Percentiles rank a stretch among this genome's conserved stretches.
phyloP scores from a whole-genome alignment of 1,140 invertebrate species.

The Neoseiulus cucumeris region DNA sequence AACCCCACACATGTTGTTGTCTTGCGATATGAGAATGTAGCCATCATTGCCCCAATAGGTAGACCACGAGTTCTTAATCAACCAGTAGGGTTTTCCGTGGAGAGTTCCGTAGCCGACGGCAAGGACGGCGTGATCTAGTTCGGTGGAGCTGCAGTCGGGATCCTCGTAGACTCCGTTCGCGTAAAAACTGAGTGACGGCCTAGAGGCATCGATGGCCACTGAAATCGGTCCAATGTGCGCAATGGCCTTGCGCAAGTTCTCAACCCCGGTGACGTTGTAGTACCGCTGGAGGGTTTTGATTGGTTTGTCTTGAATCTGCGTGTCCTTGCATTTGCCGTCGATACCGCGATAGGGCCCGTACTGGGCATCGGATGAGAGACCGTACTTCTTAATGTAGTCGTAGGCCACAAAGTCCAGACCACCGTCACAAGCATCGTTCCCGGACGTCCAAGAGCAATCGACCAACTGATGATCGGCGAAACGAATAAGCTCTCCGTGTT shows the following conservation, averaged over 20 bases:
- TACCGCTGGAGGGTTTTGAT: constrained; percentile 47
- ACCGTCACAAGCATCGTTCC: constrained; percentile 90
- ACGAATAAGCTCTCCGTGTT: constrained; percentile 50
- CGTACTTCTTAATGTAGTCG: constrained; percentile 69
- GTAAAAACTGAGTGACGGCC: constrained; percentile 60
- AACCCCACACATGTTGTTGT: constrained; percentile 78
- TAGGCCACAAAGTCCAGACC: constrained; percentile 74
- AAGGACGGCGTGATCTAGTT: constrained; percentile 75
- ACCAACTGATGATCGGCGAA: constrained; percentile 52
- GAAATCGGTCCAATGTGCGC: constrained; percentile 75
- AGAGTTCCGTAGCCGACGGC: constrained; percentile 76
- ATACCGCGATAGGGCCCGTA: constrained; percentile 76
- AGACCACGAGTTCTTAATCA: constrained; percentile 88
- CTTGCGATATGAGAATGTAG: constrained; percentile 67
- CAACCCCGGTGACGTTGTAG: constrained; percentile 59
- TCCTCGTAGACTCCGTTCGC: constrained; percentile 83
- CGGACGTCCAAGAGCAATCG: constrained; percentile 87
- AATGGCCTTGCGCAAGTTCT: constrained; percentile 57
- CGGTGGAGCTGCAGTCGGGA: constrained; percentile 40
- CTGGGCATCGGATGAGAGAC: constrained; percentile 58
- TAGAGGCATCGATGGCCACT: constrained; percentile 76
- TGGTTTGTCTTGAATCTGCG: constrained; percentile 48
- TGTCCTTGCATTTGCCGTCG: constrained; percentile 69
- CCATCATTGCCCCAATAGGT: constrained; percentile 74
- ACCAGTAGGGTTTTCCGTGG: constrained; percentile 63